Percentiles rank a stretch among this genome's conserved stretches.
phyloP scores from a whole-genome alignment of 2,113 vertebrate genomes.

The Platichthys stellatus region DNA sequence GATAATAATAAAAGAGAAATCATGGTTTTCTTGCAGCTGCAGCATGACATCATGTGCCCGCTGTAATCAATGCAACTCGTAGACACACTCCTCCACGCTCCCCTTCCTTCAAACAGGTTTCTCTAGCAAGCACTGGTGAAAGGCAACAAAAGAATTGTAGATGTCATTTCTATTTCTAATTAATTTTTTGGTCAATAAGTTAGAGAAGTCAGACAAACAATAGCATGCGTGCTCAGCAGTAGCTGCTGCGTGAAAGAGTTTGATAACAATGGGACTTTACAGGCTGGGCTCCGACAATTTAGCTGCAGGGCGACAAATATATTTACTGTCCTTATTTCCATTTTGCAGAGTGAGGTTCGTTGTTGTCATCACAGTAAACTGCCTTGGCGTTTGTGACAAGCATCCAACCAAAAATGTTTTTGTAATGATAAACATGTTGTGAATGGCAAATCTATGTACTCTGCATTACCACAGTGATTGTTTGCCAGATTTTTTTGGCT shows the following conservation, averaged over 20 bases:
- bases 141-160: not conserved
- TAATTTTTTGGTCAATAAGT: not conserved
- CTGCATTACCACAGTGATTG: too few species aligned
- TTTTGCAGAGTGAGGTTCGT: constrained; percentile 14
- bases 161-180: not conserved
- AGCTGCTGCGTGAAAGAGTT: not conserved
- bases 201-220: not conserved
- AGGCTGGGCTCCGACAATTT: constrained; percentile 13
- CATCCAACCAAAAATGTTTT: not conserved
- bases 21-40: constrained; percentile 52
- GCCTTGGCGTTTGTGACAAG: not conserved
- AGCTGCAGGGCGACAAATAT: not conserved
- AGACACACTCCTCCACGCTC: not conserved
- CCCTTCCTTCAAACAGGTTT: not conserved
- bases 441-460: not conserved
- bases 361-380: not conserved
- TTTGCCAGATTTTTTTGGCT: too few species aligned
- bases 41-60: constrained; percentile 45
- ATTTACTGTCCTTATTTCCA: not conserved
- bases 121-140: not conserved
- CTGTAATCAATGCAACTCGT: not conserved
- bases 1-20: constrained; percentile 9
- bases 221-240: not conserved
- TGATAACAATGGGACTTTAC: not conserved
- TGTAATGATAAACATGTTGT: not conserved